Evolutionary conservation across 2,888 invertebrate genomes (phyloP).

Genomic region (Agrilus mali): DNA sequence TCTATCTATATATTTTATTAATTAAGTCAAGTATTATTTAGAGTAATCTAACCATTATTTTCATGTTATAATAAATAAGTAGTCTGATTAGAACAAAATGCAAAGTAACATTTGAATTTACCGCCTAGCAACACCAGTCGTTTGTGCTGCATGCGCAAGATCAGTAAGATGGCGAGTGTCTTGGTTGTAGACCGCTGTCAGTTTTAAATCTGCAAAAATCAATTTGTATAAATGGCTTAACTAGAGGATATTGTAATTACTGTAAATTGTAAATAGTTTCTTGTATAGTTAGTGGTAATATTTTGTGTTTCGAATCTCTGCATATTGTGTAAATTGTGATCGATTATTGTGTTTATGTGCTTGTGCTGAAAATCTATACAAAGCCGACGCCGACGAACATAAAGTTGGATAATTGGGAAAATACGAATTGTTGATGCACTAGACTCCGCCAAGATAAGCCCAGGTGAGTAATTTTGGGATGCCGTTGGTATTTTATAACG

Average conservation of each 20-base stretch:
- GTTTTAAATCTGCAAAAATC: slow-evolving; percentile 45
- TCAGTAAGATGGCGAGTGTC: slow-evolving; percentile 34
- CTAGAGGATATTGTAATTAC: slow-evolving; percentile 47
- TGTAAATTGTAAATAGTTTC: slow-evolving; percentile 62
- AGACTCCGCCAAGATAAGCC: slow-evolving; percentile 23
- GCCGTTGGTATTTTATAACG: slow-evolving; percentile 2
- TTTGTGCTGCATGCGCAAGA: background rate
- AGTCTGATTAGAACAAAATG: too few relatives aligned
- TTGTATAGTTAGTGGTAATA: slow-evolving; percentile 63
- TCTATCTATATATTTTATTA: too few relatives aligned
- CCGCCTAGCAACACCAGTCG: slow-evolving; percentile 8
- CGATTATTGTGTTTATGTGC: slow-evolving; percentile 46
- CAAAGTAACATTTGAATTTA: background rate
- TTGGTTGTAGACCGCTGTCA: slow-evolving; percentile 31
- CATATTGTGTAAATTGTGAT: slow-evolving; percentile 42
- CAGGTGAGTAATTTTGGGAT: slow-evolving; percentile 23
- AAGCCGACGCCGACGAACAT: slow-evolving; percentile 46
- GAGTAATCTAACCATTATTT: too few relatives aligned
- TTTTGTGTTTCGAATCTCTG: slow-evolving; percentile 37
- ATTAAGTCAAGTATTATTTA: too few relatives aligned
- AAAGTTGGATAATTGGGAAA: slow-evolving; percentile 38
- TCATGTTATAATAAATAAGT: too few relatives aligned
- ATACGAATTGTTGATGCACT: slow-evolving; percentile 32
- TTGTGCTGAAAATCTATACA: slow-evolving; percentile 43
- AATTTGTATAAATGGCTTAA: slow-evolving; percentile 56